Evolutionary conservation across 2,888 invertebrate genomes (phyloP), one percentile per base, ranked within the genome.

Genomic region (Chydorus sphaericus): DNA sequence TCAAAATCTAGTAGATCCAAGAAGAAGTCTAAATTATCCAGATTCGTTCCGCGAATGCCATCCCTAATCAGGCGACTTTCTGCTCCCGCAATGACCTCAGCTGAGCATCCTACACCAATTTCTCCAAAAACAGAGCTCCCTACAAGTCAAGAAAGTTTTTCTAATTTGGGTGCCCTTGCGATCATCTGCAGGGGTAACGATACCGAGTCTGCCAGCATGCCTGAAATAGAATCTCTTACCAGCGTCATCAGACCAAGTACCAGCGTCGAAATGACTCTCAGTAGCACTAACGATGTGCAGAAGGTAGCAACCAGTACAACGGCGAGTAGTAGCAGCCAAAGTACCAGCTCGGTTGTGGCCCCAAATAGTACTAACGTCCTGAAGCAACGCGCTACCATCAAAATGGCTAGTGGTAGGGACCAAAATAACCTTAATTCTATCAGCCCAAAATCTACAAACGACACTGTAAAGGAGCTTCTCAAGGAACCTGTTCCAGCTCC

Each of bases 401-500:
- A n/a, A n/a, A n/a, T n/a, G n/a, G n/a, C n/a, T n/a, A n/a, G n/a
- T n/a, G 48, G 10, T 11, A 10, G 18, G 48, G 48, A 10, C 16
- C 48, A 53, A 39, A 28, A 16, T 16, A 4, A 10, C 1, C 14
- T n/a, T 11, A 18, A 53, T 28, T n/a, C n/a, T n/a, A n/a, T n/a
- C n/a, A 18, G n/a, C n/a, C n/a, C n/a, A n/a, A n/a, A n/a, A n/a
- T n/a, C n/a, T n/a, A n/a, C n/a, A n/a, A 23, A 44, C 52, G 18
- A 7, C 30, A 36, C 18, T 11, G 53, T 18, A 60, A 58, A 11
- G 5, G n/a, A n/a, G n/a, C n/a, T n/a, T n/a, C n/a, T n/a, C n/a
- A n/a, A n/a, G n/a, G 44, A 60, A 23, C 59, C 58, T 36, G 58
- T 62, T 18, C 61, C 63, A 4, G 56, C 60, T 31, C 55, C 58